phyloP scores from a whole-genome alignment of 2,113 vertebrate genomes.

The Xiphophorus hellerii region DNA sequence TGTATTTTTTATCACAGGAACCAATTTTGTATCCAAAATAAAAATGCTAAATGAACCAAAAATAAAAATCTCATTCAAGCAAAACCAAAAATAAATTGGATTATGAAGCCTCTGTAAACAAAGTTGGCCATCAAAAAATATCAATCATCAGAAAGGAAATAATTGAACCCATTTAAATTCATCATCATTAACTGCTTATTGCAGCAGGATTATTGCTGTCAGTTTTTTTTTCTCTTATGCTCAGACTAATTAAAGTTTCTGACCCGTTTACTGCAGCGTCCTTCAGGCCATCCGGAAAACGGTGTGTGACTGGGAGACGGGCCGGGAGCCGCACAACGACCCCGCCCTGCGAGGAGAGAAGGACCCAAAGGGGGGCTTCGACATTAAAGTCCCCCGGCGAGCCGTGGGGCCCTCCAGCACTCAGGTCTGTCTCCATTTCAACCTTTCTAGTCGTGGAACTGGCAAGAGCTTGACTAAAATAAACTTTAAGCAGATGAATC shows the following conservation, averaged over 20 bases:
- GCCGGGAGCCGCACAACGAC: slow-evolving; percentile 94
- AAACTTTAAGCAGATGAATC: neutral
- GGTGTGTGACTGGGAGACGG: slow-evolving; percentile 97
- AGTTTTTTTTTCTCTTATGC: accelerated
- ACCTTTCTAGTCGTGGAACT: neutral
- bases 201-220: neutral
- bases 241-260: neutral
- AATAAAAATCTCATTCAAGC: too few relatives aligned
- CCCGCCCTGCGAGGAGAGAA: slow-evolving; percentile 96
- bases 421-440: slow-evolving; percentile 77
- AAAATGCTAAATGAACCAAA: too few relatives aligned
- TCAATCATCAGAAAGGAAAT: too few relatives aligned
- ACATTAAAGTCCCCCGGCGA: slow-evolving; percentile 96
- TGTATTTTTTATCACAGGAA: too few relatives aligned
- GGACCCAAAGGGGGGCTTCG: slow-evolving; percentile 98
- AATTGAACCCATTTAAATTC: too few relatives aligned
- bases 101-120: too few relatives aligned
- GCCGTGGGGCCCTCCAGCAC: slow-evolving; percentile 97
- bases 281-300: slow-evolving; percentile 98
- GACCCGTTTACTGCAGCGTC: slow-evolving; percentile 78
- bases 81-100: too few relatives aligned
- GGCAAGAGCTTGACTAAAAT: neutral
- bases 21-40: too few relatives aligned
- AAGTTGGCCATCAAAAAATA: too few relatives aligned
- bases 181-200: neutral